Percentiles rank a stretch among this genome's conserved stretches.
phyloP scores from a whole-genome alignment of 2,797 vertebrate species.

The Anguilla megastoma region DNA sequence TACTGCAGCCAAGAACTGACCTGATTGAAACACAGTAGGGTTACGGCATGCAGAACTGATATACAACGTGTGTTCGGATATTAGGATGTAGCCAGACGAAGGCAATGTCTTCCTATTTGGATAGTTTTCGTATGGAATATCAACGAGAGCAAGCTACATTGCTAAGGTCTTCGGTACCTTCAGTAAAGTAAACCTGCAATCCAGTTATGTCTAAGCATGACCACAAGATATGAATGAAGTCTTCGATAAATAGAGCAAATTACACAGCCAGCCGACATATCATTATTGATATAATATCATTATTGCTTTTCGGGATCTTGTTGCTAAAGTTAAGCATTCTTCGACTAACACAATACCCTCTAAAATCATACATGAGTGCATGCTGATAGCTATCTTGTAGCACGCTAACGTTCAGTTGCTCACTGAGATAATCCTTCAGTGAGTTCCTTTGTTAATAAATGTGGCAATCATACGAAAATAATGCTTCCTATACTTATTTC shows the following conservation, averaged over 20 bases:
- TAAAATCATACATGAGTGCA: background rate
- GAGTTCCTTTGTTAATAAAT: background rate
- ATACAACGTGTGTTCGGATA: background rate
- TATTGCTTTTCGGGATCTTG: background rate
- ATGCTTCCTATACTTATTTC: background rate
- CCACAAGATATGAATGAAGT: background rate
- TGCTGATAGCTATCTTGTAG: background rate
- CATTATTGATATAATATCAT: background rate
- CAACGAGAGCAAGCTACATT: background rate
- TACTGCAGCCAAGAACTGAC: background rate
- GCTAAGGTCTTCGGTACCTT: background rate
- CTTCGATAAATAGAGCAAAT: background rate
- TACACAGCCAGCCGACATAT: background rate
- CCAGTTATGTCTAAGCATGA: background rate
- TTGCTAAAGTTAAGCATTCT: background rate
- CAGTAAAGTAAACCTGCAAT: background rate
- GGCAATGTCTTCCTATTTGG: background rate
- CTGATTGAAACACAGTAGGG: background rate
- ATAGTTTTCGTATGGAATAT: background rate
- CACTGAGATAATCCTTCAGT: background rate
- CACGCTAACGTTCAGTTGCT: background rate
- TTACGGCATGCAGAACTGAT: background rate
- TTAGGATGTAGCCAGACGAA: background rate
- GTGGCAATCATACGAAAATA: background rate
- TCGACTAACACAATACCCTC: background rate